phyloP scores from a whole-genome alignment of 2,797 vertebrate species.

The Discoglossus pictus region DNA sequence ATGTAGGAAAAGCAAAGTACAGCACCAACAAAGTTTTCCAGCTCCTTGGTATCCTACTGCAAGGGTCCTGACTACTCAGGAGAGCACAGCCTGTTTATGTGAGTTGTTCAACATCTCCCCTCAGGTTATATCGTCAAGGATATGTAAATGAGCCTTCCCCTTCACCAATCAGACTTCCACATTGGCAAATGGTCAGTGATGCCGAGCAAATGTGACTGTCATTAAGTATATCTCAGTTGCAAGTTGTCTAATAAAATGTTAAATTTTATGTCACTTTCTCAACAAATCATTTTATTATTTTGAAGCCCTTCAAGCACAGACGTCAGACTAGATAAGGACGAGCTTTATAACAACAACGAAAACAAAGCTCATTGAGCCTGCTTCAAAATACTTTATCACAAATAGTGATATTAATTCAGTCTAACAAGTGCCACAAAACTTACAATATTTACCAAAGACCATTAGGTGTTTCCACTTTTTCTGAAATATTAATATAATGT shows the following conservation, averaged over 20 bases:
- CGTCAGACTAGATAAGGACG: slow-evolving; percentile 1
- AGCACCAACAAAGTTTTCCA: slow-evolving; percentile 18
- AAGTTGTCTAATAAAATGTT: slow-evolving; percentile 23
- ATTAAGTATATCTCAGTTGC: slow-evolving; percentile 34
- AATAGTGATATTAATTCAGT: no score
- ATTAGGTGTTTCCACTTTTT: no score
- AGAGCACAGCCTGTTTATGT: slow-evolving; percentile 6
- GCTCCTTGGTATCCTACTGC: slow-evolving; percentile 33
- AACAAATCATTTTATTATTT: slow-evolving; percentile 43
- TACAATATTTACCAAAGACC: no score
- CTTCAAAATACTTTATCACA: no score
- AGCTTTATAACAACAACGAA: no score
- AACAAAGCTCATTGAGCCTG: no score
- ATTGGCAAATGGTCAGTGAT: not conserved
- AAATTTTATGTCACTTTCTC: slow-evolving; percentile 47
- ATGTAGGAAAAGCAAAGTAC: slow-evolving; percentile 10
- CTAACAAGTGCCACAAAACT: no score
- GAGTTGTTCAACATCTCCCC: slow-evolving; percentile 2
- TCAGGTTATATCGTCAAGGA: slow-evolving; percentile 21
- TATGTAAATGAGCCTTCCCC: slow-evolving; percentile 38
- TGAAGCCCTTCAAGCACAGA: slow-evolving; percentile 51
- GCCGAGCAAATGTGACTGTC: slow-evolving; percentile 33
- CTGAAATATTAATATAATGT: no score
- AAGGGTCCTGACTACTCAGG: slow-evolving; percentile 13
- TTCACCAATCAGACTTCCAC: slow-evolving; percentile 25